A percentile compares a stretch with the other conserved stretches of the same genome.
phyloP scores from a whole-genome alignment of 2,888 invertebrate species.

The Horisme vitalbata region DNA sequence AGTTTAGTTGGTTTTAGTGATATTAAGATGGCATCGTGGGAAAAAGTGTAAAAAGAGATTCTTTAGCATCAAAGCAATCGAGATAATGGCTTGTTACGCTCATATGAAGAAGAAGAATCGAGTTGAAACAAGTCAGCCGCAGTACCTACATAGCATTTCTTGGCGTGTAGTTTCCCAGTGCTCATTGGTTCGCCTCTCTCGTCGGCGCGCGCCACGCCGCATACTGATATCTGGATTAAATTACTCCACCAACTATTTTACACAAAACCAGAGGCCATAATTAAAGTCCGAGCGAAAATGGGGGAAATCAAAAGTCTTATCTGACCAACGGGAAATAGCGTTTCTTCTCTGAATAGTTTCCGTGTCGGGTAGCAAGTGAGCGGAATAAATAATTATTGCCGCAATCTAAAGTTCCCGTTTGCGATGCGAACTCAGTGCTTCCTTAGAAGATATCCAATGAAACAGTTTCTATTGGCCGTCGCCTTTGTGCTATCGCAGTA shows the following conservation, averaged over 20 bases:
- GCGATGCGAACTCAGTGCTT: constrained; percentile 52
- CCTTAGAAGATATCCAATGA: constrained; percentile 65
- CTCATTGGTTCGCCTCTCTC: constrained; percentile 60
- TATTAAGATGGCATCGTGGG: constrained; percentile 47
- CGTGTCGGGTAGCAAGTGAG: constrained; percentile 73
- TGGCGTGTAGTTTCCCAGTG: constrained; percentile 39
- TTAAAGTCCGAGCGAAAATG: constrained; percentile 79
- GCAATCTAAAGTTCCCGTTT: constrained; percentile 72
- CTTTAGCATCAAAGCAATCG: constrained; percentile 8
- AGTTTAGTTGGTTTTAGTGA: constrained; percentile 57
- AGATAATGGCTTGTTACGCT: constrained; percentile 13
- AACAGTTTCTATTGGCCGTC: constrained; percentile 62
- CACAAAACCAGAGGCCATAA: constrained; percentile 81
- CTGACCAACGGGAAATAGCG: constrained; percentile 79
- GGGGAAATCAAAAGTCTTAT: constrained; percentile 82
- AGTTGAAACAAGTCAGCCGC: constrained; percentile 44
- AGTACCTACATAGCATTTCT: constrained; percentile 50
- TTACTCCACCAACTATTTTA: constrained; percentile 81
- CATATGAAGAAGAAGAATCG: constrained; percentile 36
- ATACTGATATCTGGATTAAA: constrained; percentile 79
- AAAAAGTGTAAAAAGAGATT: no score
- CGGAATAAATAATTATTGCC: constrained; percentile 81
- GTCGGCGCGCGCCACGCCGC: constrained; percentile 66
- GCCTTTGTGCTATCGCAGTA: constrained; percentile 43
- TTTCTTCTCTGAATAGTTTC: constrained; percentile 79